Conservation (phyloP, 2,888 invertebrate species). For the Oscheius sp. region DNA sequence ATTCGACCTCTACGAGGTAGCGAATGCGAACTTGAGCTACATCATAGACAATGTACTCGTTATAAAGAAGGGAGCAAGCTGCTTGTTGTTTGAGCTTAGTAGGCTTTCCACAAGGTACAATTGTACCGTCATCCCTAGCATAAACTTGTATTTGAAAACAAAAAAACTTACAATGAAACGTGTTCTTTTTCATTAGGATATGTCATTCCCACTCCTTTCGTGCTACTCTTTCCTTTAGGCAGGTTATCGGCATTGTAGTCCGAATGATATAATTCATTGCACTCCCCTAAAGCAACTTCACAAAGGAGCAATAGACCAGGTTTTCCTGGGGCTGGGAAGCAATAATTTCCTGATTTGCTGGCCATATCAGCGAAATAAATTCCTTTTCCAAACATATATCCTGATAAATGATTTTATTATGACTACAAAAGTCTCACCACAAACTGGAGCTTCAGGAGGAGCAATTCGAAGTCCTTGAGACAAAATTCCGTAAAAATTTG, state of each 20-base stretch:
- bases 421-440: constrained; percentile 10
- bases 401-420: constrained; percentile 57
- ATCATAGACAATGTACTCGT: constrained; percentile 74
- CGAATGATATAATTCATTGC: constrained; percentile 70
- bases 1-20: constrained; percentile 73
- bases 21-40: constrained; percentile 72
- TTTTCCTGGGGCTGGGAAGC: constrained; percentile 71
- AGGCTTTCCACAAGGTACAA: constrained; percentile 72
- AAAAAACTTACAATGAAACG: constrained; percentile 40
- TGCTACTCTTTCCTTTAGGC: constrained; percentile 62
- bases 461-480: constrained; percentile 74
- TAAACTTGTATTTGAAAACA: background rate
- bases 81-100: constrained; percentile 67
- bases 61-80: constrained; percentile 72
- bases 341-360: constrained; percentile 74
- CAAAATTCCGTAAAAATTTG: constrained; percentile 74
- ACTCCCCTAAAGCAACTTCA: constrained; percentile 70
- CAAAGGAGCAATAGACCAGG: constrained; percentile 71
- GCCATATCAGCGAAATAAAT: constrained; percentile 75
- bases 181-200: constrained; percentile 69
- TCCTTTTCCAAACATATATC: constrained; percentile 75
- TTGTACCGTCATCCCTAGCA: constrained; percentile 61
- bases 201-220: constrained; percentile 71
- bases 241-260: constrained; percentile 71
- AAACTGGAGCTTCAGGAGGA: constrained; percentile 74